Evolutionary conservation across 2,113 vertebrate genomes (phyloP).

Genomic region (Lepus americanus): DNA sequence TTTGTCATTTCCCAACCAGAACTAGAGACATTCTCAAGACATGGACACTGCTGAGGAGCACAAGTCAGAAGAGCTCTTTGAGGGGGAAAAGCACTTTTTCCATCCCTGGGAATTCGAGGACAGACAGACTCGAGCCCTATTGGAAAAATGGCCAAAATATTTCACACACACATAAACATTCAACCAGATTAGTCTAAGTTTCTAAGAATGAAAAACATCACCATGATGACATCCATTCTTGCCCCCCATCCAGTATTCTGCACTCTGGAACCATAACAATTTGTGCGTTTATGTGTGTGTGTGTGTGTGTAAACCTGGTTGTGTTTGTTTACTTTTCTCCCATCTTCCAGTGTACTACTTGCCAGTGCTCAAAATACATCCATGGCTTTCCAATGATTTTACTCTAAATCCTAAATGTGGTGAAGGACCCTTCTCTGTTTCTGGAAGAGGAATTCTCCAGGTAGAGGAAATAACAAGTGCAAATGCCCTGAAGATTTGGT

Average conservation of each 20-base stretch:
- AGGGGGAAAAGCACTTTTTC: not conserved
- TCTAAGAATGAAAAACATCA: not conserved
- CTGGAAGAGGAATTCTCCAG: not conserved
- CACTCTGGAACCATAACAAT: not conserved
- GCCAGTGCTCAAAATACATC: not conserved
- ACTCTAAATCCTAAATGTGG: not conserved
- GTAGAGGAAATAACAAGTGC: not conserved
- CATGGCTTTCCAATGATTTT: not conserved
- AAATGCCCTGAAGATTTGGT: not conserved
- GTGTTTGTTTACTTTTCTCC: not conserved
- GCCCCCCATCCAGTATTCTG: not conserved
- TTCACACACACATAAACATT: not conserved
- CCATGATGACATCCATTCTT: not conserved
- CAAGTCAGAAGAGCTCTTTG: not conserved
- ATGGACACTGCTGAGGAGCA: not conserved
- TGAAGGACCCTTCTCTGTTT: not conserved
- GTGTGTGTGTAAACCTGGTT: not conserved
- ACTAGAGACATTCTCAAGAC: not conserved
- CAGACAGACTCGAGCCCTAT: not conserved
- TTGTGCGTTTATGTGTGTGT: no score
- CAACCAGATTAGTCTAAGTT: not conserved
- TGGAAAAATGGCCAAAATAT: not conserved
- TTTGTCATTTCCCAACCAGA: not conserved
- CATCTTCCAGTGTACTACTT: not conserved
- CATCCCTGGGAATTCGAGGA: not conserved